Percentiles rank a stretch among this genome's conserved stretches.
Conservation (phyloP, 2,113 vertebrate species). For the Callospermophilus lateralis region DNA sequence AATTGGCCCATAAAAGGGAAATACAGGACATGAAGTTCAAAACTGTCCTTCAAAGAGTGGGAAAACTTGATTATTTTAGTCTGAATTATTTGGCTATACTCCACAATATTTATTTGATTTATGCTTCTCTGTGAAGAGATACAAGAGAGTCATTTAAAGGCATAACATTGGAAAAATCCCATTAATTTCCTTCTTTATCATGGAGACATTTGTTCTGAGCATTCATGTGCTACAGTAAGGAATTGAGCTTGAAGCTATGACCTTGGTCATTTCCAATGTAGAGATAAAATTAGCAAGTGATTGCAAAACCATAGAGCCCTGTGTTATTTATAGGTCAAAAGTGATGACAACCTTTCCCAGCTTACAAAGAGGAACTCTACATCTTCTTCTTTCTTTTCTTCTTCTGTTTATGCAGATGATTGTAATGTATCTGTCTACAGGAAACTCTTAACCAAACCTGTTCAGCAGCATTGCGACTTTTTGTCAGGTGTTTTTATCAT, state of each 20-base stretch:
- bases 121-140: constrained; percentile 80
- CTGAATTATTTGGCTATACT: constrained; percentile 82
- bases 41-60: constrained; percentile 84
- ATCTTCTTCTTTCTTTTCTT: constrained; percentile 12
- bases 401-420: neutral
- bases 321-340: constrained; percentile 69
- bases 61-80: constrained; percentile 83
- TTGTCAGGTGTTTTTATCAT: neutral
- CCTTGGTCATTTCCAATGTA: constrained; percentile 68
- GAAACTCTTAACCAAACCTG: neutral
- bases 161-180: constrained; percentile 70
- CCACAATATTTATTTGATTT: constrained; percentile 80
- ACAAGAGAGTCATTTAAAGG: constrained; percentile 79
- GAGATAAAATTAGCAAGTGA: constrained; percentile 77
- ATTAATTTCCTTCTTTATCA: constrained; percentile 74
- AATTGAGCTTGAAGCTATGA: constrained; percentile 81
- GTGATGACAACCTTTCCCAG: constrained; percentile 74
- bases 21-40: constrained; percentile 80
- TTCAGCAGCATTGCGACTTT: constrained; percentile 11
- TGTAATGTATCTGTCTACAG: neutral
- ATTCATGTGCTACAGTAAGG: constrained; percentile 77
- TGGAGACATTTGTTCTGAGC: constrained; percentile 79
- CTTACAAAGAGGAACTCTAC: constrained; percentile 56
- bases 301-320: constrained; percentile 70
- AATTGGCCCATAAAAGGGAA: constrained; percentile 85